Conservation (phyloP, 2,797 vertebrate genomes). For the Alosa sapidissima region DNA sequence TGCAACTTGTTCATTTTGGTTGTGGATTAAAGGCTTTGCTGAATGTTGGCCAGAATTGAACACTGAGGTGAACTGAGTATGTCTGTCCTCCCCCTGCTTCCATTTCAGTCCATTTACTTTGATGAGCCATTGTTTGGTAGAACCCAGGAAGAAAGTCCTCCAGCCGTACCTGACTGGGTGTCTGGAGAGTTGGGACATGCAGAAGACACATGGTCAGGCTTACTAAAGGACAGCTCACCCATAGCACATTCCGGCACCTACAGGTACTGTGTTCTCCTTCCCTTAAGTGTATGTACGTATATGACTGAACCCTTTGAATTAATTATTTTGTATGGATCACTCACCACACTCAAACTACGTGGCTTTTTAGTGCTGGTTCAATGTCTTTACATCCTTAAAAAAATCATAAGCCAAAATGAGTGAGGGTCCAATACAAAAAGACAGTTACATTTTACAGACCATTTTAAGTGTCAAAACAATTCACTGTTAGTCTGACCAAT, state of each 20-base stretch:
- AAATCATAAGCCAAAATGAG: no score
- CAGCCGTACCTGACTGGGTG: slow-evolving; percentile 81
- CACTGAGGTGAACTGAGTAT: neutral
- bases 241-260: slow-evolving; percentile 45
- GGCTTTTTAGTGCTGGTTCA: no score
- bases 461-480: no score
- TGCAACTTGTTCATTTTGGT: neutral
- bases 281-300: neutral
- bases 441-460: no score
- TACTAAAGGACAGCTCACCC: slow-evolving; percentile 55
- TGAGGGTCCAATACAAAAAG: no score
- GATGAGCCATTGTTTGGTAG: slow-evolving; percentile 77
- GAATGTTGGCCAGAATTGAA: neutral
- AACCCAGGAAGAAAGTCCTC: slow-evolving; percentile 50
- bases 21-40: neutral
- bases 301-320: no score
- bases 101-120: slow-evolving; percentile 85
- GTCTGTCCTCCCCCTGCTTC: slow-evolving; percentile 47
- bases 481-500: no score
- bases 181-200: slow-evolving; percentile 71
- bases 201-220: slow-evolving; percentile 58
- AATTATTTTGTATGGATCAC: no score
- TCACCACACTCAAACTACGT: no score
- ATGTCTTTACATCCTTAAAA: no score
- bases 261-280: slow-evolving; percentile 60